Evolutionary conservation across 2,113 vertebrate species (phyloP), one percentile per base, ranked within the genome.

Genomic region (Strix uralensis): DNA sequence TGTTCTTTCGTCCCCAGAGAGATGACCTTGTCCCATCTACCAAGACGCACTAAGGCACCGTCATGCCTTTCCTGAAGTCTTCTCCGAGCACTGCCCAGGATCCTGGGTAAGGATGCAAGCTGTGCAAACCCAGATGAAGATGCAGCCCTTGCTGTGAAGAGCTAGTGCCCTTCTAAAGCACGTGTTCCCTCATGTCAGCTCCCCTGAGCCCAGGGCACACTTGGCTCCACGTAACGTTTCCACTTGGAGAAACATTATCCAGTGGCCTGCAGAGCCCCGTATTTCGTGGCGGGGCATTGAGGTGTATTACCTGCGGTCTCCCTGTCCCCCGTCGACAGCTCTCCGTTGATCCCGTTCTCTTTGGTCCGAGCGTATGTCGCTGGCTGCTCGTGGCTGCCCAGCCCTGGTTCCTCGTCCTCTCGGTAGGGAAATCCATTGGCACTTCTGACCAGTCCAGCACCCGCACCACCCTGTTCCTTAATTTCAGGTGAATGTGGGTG

Each of bases 341-440:
- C 99, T 55, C 99, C 99, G 0, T 99, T 99, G 97, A 99, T 99
- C 26, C 99, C 99, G 0, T 99, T 99, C 98, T 99, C 99, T 97
- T 98, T 99, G 97, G 98, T 98, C 59, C 96, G 92, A 69, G 98
- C 63, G 69, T 98, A 99, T 5, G 98, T 88, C 82, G 92, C 94
- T 5, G 96, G 98, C 79, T 94, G 98, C 88, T 98, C 93, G 2
- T 96, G 98, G 44, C 98, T 62, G 16, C 98, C 98, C 54, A 98
- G 98, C 95, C 98, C 98, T 2, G 98, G 98, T 54, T 98, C 98
- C 97, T 99, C 98, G 13, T 99, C 98, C 90, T 98, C 98, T 74
- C 78, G 94, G 94, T 98, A 98, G 13, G 99, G 98, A 98, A 99
- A 99, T 86, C 99, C 99, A 91, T 99, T 99, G 97, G 99, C 98